Evolutionary conservation across 1,140 invertebrate species (phyloP).

Genomic region (Micrasema longulum): DNA sequence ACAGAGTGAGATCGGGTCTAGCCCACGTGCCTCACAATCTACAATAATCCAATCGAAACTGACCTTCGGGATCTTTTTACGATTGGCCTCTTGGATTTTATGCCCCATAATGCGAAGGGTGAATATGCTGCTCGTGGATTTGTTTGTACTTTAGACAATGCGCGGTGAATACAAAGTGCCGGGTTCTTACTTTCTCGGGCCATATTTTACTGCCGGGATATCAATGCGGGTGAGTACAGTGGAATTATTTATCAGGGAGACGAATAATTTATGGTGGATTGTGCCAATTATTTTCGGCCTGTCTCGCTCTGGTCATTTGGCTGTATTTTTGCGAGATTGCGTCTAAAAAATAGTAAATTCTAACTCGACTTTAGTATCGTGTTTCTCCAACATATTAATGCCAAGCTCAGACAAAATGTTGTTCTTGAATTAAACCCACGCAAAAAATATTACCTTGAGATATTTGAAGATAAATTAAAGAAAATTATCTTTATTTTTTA

Average conservation of each 20-base stretch:
- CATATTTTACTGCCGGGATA: constrained; percentile 24
- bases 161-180: constrained; percentile 8
- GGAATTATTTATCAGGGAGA: constrained; percentile 25
- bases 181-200: constrained; percentile 2
- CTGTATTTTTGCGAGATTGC: too few relatives aligned
- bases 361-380: too few relatives aligned
- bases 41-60: constrained; percentile 32
- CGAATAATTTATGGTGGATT: constrained; percentile 13
- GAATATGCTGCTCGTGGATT: constrained; percentile 20
- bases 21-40: neutral
- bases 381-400: too few relatives aligned
- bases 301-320: neutral
- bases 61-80: constrained; percentile 35
- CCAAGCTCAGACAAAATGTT: too few relatives aligned
- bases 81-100: constrained; percentile 40
- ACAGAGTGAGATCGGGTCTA: too few relatives aligned
- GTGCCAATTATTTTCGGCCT: constrained; percentile 24
- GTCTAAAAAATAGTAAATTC: too few relatives aligned
- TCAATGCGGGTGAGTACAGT: constrained; percentile 20
- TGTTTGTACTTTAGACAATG: constrained; percentile 25
- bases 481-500: too few relatives aligned
- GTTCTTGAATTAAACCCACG: too few relatives aligned
- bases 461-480: too few relatives aligned
- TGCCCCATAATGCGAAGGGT: constrained; percentile 13
- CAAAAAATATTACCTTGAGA: too few relatives aligned